phyloP scores from a whole-genome alignment of 2,113 vertebrate genomes.

The Myrmecophaga tridactyla region DNA sequence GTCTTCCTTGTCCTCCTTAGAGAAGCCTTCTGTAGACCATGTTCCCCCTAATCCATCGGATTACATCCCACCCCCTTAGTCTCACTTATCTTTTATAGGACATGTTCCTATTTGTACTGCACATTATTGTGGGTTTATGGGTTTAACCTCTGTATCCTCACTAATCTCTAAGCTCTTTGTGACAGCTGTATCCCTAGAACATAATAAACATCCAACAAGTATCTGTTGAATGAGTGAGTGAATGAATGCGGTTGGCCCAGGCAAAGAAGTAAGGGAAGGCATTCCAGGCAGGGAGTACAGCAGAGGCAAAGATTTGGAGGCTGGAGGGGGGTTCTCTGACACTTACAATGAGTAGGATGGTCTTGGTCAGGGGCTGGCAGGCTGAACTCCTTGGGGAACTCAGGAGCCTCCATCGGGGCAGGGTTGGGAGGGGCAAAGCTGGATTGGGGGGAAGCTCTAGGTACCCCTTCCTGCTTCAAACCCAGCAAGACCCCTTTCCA shows the following conservation, averaged over 20 bases:
- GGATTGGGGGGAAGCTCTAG: background rate
- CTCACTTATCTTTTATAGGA: background rate
- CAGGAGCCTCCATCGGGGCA: background rate
- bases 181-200: background rate
- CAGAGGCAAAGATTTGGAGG: background rate
- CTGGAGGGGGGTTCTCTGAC: background rate
- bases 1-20: background rate
- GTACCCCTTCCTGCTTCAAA: background rate
- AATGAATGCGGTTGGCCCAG: background rate
- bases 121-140: background rate
- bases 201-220: background rate
- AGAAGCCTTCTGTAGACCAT: background rate
- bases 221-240: background rate
- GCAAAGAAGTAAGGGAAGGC: background rate
- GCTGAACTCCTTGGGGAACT: background rate
- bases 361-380: background rate
- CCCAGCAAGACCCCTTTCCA: background rate
- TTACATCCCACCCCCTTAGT: background rate
- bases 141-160: background rate
- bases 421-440: background rate
- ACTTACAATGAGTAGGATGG: accelerated
- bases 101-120: background rate
- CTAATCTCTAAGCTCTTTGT: background rate
- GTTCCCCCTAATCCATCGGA: too few species aligned
- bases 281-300: background rate